A percentile compares a stretch with the other conserved stretches of the same genome.
phyloP scores from a whole-genome alignment of 2,797 vertebrate genomes.

The Spondyliosoma cantharus region DNA sequence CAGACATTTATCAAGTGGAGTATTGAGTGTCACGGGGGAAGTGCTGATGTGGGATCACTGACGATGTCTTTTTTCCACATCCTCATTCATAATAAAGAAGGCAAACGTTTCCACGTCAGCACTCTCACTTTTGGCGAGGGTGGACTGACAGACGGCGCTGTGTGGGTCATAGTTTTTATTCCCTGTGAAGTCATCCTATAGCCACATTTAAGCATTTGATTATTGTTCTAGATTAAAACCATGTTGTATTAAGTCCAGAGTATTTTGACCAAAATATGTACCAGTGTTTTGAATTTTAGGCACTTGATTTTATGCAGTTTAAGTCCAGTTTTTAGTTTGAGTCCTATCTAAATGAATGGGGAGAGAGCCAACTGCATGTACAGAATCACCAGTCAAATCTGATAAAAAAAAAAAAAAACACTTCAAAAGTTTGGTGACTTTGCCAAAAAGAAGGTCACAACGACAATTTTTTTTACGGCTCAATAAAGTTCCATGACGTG shows the following conservation, averaged over 20 bases:
- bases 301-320: too few species aligned
- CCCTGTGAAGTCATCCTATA: background rate
- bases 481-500: too few species aligned
- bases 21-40: slow-evolving; percentile 67
- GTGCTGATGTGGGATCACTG: slow-evolving; percentile 69
- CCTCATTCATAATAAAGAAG: slow-evolving; percentile 72
- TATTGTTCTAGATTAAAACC: background rate
- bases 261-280: background rate
- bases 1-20: slow-evolving; percentile 66
- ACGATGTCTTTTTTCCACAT: slow-evolving; percentile 47
- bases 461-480: too few species aligned
- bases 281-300: background rate
- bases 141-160: background rate
- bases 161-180: background rate
- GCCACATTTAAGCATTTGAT: background rate
- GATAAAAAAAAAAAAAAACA: too few species aligned
- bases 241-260: background rate
- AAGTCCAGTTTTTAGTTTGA: too few species aligned
- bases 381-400: too few species aligned
- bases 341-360: too few species aligned
- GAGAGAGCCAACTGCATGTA: too few species aligned
- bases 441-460: too few species aligned
- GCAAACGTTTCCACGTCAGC: slow-evolving; percentile 53
- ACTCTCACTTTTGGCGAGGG: slow-evolving; percentile 35
- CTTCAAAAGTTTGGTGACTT: too few species aligned